phyloP scores from a whole-genome alignment of 1,140 invertebrate genomes.

The Muscidifurax raptorellus region DNA sequence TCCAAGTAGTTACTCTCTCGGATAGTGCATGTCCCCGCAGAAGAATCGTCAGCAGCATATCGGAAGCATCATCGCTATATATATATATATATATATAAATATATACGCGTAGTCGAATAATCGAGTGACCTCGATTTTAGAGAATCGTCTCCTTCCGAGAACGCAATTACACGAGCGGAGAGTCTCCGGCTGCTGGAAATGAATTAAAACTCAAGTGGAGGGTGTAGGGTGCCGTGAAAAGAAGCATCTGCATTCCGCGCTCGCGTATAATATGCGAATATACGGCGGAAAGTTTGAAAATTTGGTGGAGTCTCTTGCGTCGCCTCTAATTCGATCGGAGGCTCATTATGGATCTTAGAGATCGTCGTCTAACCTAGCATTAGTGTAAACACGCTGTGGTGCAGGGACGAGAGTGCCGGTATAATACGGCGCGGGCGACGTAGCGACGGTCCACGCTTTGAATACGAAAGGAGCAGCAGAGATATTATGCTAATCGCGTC shows the following conservation, averaged over 20 bases:
- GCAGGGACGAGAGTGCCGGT: conserved; percentile 63
- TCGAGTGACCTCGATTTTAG: conserved; percentile 40
- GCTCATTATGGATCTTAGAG: conserved; percentile 69
- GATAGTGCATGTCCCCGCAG: no score
- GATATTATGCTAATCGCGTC: conserved; percentile 71
- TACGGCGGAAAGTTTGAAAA: conserved; percentile 39
- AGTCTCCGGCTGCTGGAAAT: conserved; percentile 20
- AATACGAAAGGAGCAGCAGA: conserved; percentile 68
- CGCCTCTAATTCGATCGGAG: conserved; percentile 68
- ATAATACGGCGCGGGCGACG: conserved; percentile 61
- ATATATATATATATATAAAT: not conserved
- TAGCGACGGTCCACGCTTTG: conserved; percentile 61
- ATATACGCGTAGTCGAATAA: not conserved
- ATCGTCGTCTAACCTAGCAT: conserved; percentile 68
- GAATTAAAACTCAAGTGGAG: conserved; percentile 47
- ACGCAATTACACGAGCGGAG: conserved; percentile 29
- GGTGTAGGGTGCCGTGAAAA: not conserved
- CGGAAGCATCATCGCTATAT: not conserved
- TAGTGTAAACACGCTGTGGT: conserved; percentile 72
- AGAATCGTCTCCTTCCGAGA: conserved; percentile 43
- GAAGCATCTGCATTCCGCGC: conserved; percentile 33
- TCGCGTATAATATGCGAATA: not conserved
- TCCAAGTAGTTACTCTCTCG: no score
- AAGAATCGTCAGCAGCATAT: no score
- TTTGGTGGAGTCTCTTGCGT: conserved; percentile 49